Conservation (phyloP, 2,113 vertebrate species). For the Pholis gunnellus region DNA sequence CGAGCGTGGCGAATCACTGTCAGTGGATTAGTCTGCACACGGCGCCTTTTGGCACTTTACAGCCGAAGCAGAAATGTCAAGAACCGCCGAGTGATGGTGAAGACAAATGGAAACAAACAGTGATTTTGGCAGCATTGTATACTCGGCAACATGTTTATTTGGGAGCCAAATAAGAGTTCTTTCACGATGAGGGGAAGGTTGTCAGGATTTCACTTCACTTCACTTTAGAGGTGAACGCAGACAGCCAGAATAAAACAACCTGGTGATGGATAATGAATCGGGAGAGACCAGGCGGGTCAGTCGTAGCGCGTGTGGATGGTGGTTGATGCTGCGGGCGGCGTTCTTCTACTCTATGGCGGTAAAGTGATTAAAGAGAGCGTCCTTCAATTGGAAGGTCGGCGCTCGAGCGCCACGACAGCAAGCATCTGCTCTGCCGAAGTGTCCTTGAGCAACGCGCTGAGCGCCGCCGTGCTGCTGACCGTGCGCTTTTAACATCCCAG, state of each 20-base stretch:
- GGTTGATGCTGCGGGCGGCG: neutral
- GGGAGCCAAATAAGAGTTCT: neutral
- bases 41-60: slow-evolving; percentile 14
- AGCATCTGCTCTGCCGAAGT: slow-evolving; percentile 50
- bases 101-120: neutral
- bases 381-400: slow-evolving; percentile 40
- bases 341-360: neutral
- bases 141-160: neutral
- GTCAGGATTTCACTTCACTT: slow-evolving; percentile 4
- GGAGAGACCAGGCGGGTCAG: neutral
- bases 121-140: neutral
- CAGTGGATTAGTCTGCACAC: slow-evolving; percentile 25
- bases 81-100: neutral
- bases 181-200: neutral
- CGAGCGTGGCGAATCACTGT: slow-evolving; percentile 30
- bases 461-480: slow-evolving; percentile 14
- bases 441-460: slow-evolving; percentile 55
- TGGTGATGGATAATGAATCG: slow-evolving; percentile 12
- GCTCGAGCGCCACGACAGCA: neutral
- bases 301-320: neutral
- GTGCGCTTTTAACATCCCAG: neutral
- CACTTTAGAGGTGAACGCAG: slow-evolving; percentile 5
- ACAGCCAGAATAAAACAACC: slow-evolving; percentile 14
- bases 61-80: slow-evolving; percentile 21
- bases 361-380: slow-evolving; percentile 43